Conservation (phyloP, 2,888 invertebrate genomes). For the Aproaerema taeniolella region DNA sequence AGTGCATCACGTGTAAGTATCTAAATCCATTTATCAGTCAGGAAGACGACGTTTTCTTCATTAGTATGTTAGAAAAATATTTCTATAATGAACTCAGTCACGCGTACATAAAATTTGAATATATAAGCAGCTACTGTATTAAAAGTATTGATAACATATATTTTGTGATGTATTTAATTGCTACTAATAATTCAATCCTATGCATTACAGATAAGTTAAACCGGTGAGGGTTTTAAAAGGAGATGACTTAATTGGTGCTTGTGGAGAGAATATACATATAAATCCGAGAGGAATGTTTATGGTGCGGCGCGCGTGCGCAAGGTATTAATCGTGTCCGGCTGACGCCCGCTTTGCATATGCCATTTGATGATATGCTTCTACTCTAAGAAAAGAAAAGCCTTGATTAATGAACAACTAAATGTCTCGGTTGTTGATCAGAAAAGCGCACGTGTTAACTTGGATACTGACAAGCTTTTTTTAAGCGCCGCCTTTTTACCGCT, state of each 20-base stretch:
- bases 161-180: constrained; percentile 65
- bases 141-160: constrained; percentile 71
- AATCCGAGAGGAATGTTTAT: constrained; percentile 43
- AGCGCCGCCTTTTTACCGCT: constrained; percentile 31
- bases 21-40: constrained; percentile 1
- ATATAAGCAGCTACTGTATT: constrained; percentile 70
- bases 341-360: constrained; percentile 14
- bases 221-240: constrained; percentile 46
- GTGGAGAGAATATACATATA: constrained; percentile 39
- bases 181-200: constrained; percentile 68
- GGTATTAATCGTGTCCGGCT: constrained; percentile 35
- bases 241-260: constrained; percentile 58
- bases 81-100: constrained; percentile 66
- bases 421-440: too few species aligned
- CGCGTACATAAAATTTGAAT: constrained; percentile 71
- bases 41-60: constrained; percentile 30
- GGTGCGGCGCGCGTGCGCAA: constrained; percentile 45
- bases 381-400: too few species aligned
- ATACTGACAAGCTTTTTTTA: too few species aligned
- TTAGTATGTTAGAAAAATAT: constrained; percentile 49
- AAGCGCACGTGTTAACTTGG: too few species aligned
- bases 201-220: constrained; percentile 57
- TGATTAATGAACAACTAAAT: too few species aligned
- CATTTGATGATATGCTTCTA: too few species aligned
- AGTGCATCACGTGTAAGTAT: not conserved